Evolutionary conservation across 2,888 invertebrate genomes (phyloP).

Genomic region (Meiosimyza platycephala): DNA sequence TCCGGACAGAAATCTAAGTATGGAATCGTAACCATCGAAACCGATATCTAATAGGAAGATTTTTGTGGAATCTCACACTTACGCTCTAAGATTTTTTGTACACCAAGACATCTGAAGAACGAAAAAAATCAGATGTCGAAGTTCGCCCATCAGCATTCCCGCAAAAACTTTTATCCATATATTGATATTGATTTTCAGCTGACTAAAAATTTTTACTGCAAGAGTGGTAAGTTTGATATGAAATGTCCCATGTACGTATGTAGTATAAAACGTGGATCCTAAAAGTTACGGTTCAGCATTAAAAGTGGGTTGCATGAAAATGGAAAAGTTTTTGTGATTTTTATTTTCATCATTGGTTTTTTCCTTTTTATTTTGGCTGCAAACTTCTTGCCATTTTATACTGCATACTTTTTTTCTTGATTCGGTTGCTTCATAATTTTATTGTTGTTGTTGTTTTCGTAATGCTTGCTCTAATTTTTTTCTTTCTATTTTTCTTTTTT

Average conservation of each 20-base stretch:
- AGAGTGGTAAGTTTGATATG: too few relatives aligned
- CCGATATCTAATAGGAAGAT: too few relatives aligned
- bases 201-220: too few relatives aligned
- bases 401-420: not conserved
- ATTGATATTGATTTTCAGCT: too few relatives aligned
- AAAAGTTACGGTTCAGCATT: slow-evolving; percentile 19
- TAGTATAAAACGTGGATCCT: slow-evolving; percentile 10
- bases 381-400: slow-evolving; percentile 9
- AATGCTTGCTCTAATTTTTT: slow-evolving; percentile 8
- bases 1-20: too few relatives aligned
- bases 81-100: too few relatives aligned
- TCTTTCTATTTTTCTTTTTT: not conserved
- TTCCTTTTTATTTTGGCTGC: not conserved
- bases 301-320: slow-evolving; percentile 24
- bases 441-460: not conserved
- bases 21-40: too few relatives aligned
- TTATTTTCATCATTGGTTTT: not conserved
- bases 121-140: too few relatives aligned
- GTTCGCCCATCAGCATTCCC: too few relatives aligned
- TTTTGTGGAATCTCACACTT: too few relatives aligned
- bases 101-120: too few relatives aligned
- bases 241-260: not conserved
- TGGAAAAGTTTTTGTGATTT: slow-evolving; percentile 7
- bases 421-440: not conserved
- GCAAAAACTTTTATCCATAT: too few relatives aligned